A percentile compares a stretch with the other conserved stretches of the same genome.
Conservation (phyloP, 2,113 vertebrate genomes). For the Apaloderma vittatum region DNA sequence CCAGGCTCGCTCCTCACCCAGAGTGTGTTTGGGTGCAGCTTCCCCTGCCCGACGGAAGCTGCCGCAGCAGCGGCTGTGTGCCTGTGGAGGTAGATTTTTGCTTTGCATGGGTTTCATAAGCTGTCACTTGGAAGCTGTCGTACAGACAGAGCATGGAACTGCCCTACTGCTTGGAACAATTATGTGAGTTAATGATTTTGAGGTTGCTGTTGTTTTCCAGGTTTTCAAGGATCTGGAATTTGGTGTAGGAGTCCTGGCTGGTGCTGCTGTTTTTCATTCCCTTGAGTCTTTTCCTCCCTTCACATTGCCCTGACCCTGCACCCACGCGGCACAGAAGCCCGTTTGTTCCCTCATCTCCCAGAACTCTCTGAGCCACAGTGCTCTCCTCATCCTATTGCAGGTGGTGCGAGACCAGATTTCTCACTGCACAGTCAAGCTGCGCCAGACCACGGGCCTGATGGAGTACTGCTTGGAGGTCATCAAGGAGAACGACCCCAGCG, state of each 20-base stretch:
- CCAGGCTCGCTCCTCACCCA: neutral
- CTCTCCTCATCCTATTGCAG: constrained; percentile 68
- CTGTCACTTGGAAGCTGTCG: neutral
- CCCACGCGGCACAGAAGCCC: neutral
- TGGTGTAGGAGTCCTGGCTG: accelerated
- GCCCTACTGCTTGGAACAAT: neutral
- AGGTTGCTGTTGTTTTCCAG: neutral
- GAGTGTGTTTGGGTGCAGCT: accelerated
- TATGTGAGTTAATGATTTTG: neutral
- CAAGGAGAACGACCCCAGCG: constrained; percentile 98
- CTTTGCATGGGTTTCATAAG: neutral
- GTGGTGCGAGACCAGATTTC: constrained; percentile 98
- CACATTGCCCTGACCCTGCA: accelerated
- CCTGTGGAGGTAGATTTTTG: neutral
- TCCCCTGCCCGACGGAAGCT: neutral
- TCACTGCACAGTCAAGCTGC: constrained; percentile 96
- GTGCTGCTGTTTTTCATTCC: neutral
- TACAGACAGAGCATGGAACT: neutral
- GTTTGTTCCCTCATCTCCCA: neutral
- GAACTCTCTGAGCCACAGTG: neutral
- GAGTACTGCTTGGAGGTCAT: constrained; percentile 99
- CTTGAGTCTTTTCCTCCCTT: neutral
- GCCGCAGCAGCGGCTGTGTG: neutral
- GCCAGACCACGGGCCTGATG: constrained; percentile 98
- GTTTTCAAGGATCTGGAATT: neutral